Percentiles rank a stretch among this genome's conserved stretches.
These are phyloP conservation scores for Callaeas wilsoni DNA, from an alignment of 2,113 vertebrate genomes.

Conservation along the genomic window DNA sequence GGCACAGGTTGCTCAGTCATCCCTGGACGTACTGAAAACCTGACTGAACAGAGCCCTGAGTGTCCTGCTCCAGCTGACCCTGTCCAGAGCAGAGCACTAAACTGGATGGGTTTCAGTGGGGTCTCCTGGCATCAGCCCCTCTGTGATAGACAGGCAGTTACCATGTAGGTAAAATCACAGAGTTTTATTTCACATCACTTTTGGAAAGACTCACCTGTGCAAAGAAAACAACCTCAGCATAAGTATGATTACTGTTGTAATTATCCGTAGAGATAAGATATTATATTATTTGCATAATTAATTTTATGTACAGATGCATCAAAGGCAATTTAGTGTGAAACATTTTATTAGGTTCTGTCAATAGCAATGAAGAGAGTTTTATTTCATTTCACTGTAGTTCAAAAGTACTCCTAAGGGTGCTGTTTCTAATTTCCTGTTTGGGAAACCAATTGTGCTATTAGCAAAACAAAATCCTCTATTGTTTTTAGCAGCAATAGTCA, in stretches of 20 bases:
- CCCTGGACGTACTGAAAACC: background rate
- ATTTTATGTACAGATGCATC: slow-evolving; percentile 21
- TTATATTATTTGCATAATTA: slow-evolving; percentile 53
- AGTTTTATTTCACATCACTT: background rate
- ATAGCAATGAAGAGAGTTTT: slow-evolving; percentile 45
- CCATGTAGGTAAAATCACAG: background rate
- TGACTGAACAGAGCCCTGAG: background rate
- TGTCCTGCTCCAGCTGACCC: background rate
- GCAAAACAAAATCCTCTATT: slow-evolving; percentile 40
- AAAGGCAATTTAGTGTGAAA: slow-evolving; percentile 46
- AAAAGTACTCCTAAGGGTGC: slow-evolving; percentile 41
- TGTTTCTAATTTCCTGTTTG: slow-evolving; percentile 55
- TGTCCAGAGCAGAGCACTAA: background rate
- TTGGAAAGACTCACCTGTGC: background rate
- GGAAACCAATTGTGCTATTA: slow-evolving; percentile 38
- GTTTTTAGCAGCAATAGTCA: slow-evolving; percentile 29
- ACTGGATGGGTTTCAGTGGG: background rate
- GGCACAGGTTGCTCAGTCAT: background rate
- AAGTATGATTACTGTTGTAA: slow-evolving; percentile 33
- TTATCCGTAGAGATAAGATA: slow-evolving; percentile 37
- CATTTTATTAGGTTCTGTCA: slow-evolving; percentile 37
- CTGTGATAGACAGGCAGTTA: background rate
- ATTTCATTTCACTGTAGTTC: slow-evolving; percentile 57
- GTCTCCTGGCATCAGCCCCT: background rate
- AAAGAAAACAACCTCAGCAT: background rate